Percentiles rank a stretch among this genome's conserved stretches.
phyloP scores from a whole-genome alignment of 2,888 invertebrate species.

The Salpingus planirostris region DNA sequence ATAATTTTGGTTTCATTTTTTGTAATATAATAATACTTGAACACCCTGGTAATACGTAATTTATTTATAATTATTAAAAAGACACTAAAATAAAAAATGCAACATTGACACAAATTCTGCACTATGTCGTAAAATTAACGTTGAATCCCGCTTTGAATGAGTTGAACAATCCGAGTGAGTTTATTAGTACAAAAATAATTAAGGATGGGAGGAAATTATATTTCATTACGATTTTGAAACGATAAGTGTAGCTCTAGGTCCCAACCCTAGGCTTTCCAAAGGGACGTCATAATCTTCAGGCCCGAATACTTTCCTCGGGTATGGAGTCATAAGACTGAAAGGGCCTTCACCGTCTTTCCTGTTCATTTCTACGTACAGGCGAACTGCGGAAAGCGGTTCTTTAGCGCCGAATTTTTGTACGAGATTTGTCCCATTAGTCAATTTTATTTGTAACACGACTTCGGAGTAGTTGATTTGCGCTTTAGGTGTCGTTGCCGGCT shows the following conservation, averaged over 20 bases:
- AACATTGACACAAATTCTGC: too few relatives aligned
- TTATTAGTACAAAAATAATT: too few relatives aligned
- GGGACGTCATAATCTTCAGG: constrained; percentile 85
- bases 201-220: too few relatives aligned
- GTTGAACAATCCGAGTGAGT: too few relatives aligned
- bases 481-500: constrained; percentile 25
- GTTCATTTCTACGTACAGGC: constrained; percentile 80
- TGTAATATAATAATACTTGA: too few relatives aligned
- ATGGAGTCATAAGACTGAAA: constrained; percentile 84
- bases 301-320: constrained; percentile 80
- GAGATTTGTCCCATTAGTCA: constrained; percentile 65
- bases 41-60: too few relatives aligned
- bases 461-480: constrained; percentile 50
- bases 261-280: constrained; percentile 71
- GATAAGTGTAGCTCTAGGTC: constrained; percentile 77
- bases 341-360: constrained; percentile 57
- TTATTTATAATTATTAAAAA: too few relatives aligned
- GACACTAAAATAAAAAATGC: too few relatives aligned
- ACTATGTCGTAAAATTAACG: too few relatives aligned
- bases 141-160: too few relatives aligned
- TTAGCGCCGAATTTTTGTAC: constrained; percentile 74
- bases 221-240: constrained; percentile 55
- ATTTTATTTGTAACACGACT: constrained; percentile 66
- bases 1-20: too few relatives aligned
- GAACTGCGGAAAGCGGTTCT: constrained; percentile 84